Conservation (phyloP, 2,113 vertebrate genomes). For the Catagonus wagneri region DNA sequence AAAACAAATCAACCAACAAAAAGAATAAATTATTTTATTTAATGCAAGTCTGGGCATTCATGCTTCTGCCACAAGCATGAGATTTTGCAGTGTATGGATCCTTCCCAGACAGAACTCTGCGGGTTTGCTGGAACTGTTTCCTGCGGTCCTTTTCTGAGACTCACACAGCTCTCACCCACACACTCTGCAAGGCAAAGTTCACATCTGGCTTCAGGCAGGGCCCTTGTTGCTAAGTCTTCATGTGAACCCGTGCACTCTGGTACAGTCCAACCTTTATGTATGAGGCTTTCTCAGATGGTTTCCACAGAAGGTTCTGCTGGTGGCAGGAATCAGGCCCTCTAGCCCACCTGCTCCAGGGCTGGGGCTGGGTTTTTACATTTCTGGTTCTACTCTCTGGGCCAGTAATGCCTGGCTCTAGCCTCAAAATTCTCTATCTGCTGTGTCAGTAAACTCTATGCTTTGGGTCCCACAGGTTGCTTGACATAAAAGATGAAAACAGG, state of each 20-base stretch:
- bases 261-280: neutral
- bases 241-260: neutral
- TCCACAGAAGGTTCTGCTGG: neutral
- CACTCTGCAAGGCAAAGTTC: neutral
- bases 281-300: neutral
- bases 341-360: neutral
- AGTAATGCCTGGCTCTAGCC: neutral
- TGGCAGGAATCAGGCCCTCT: neutral
- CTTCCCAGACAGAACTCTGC: neutral
- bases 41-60: neutral
- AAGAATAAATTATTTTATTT: neutral
- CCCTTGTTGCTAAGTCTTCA: neutral
- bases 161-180: rapidly evolving
- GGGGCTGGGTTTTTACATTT: neutral
- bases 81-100: neutral
- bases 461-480: neutral
- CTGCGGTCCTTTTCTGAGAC: neutral
- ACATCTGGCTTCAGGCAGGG: neutral
- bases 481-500: neutral
- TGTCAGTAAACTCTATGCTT: neutral
- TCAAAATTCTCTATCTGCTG: neutral
- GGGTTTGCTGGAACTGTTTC: neutral
- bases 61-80: neutral
- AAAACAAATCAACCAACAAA: neutral
- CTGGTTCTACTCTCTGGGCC: neutral